These are phyloP conservation scores for Sebastes trivittatus DNA, from an alignment of 2,797 vertebrate genomes.

Conservation along the genomic window DNA sequence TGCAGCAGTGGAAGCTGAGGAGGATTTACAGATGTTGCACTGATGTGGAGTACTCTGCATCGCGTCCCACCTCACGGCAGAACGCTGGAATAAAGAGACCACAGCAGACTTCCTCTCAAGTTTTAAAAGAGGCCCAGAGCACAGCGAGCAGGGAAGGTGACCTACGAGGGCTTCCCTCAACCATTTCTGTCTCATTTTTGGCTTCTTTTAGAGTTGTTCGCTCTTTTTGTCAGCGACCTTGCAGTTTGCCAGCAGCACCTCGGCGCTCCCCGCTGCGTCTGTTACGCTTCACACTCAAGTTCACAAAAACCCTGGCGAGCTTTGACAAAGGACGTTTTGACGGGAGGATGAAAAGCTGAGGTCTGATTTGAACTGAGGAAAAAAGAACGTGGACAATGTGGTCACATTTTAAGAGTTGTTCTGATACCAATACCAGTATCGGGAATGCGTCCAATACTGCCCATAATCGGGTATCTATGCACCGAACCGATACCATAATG, in stretches of 20 bases:
- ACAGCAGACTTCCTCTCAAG: background rate
- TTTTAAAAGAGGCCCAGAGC: conserved; percentile 17
- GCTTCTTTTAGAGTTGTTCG: background rate
- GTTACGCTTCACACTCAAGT: conserved; percentile 31
- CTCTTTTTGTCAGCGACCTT: conserved; percentile 15
- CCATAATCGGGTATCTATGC: too few relatives aligned
- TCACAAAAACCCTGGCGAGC: background rate
- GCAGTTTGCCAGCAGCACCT: conserved; percentile 33
- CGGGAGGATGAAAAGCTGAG: background rate
- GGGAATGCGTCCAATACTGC: too few relatives aligned
- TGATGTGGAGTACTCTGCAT: background rate
- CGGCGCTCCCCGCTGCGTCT: conserved; percentile 22
- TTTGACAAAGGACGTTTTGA: conserved; percentile 28
- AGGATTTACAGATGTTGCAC: background rate
- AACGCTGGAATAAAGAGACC: too few relatives aligned
- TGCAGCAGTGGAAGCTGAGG: background rate
- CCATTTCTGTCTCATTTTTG: background rate
- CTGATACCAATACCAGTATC: too few relatives aligned
- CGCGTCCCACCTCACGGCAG: background rate
- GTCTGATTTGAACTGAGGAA: background rate
- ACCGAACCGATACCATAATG: too few relatives aligned
- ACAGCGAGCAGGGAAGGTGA: conserved; percentile 12
- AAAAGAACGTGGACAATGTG: background rate
- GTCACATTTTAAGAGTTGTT: background rate
- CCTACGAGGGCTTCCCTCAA: background rate